phyloP scores from a whole-genome alignment of 2,113 vertebrate species.

The Neodontobutis hainanensis region DNA sequence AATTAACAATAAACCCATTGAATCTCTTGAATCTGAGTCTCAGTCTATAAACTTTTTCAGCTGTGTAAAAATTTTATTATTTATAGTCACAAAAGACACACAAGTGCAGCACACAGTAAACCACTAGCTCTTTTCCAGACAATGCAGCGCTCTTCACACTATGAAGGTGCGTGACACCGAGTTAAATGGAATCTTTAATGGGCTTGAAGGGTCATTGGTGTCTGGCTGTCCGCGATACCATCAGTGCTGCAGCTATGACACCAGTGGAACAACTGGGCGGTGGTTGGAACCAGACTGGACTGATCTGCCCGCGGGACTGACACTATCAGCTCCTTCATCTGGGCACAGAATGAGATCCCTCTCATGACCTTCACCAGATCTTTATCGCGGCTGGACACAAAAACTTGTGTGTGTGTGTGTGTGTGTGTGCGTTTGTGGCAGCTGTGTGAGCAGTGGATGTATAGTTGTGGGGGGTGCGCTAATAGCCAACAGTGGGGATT shows the following conservation, averaged over 20 bases:
- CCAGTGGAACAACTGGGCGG: slow-evolving; percentile 62
- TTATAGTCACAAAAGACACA: background rate
- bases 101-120: background rate
- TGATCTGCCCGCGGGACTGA: slow-evolving; percentile 67
- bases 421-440: slow-evolving; percentile 31
- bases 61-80: background rate
- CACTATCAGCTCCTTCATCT: slow-evolving; percentile 74
- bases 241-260: slow-evolving; percentile 71
- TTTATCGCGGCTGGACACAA: slow-evolving; percentile 57
- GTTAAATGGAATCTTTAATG: slow-evolving; percentile 70
- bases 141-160: slow-evolving; percentile 17
- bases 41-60: too few species aligned
- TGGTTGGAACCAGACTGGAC: slow-evolving; percentile 57
- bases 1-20: too few species aligned
- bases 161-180: slow-evolving; percentile 20
- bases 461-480: slow-evolving; percentile 4
- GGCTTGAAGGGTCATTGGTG: slow-evolving; percentile 65
- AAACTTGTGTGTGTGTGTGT: slow-evolving; percentile 35
- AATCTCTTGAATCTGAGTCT: too few species aligned
- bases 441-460: slow-evolving; percentile 15
- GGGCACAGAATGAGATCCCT: slow-evolving; percentile 73
- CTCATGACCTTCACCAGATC: slow-evolving; percentile 77
- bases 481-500: slow-evolving; percentile 6
- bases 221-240: slow-evolving; percentile 65
- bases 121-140: slow-evolving; percentile 6